A percentile compares a stretch with the other conserved stretches of the same genome.
Conservation (phyloP, 1,140 invertebrate genomes). For the Macrocentrus cingulum region DNA sequence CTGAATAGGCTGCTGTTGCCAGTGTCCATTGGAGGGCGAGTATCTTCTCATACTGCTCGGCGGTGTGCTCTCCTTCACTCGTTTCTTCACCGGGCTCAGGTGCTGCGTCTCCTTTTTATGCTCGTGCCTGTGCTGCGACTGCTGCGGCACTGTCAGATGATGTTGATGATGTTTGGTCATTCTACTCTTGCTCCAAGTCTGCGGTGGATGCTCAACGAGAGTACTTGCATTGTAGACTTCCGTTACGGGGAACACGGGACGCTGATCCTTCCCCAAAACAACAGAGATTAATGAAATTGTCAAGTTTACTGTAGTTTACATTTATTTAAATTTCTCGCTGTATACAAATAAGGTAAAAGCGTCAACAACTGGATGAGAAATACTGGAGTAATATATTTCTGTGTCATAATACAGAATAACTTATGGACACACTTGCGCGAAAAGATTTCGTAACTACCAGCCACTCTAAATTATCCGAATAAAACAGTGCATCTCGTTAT, state of each 20-base stretch:
- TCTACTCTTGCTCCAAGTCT: slow-evolving; percentile 58
- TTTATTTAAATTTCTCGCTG: not conserved
- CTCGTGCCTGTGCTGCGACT: slow-evolving; percentile 55
- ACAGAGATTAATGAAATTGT: slow-evolving; percentile 38
- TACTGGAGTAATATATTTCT: too few relatives aligned
- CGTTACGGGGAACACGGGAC: slow-evolving; percentile 69
- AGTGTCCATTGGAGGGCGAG: slow-evolving; percentile 50
- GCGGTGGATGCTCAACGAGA: slow-evolving; percentile 62
- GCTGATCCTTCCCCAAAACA: slow-evolving; percentile 62
- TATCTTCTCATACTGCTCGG: slow-evolving; percentile 62
- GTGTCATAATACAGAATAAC: too few relatives aligned
- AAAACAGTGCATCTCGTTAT: too few relatives aligned
- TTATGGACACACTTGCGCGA: too few relatives aligned
- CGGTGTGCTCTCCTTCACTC: slow-evolving; percentile 95
- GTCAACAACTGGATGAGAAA: too few relatives aligned
- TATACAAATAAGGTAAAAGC: slow-evolving; percentile 3
- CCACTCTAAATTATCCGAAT: too few relatives aligned
- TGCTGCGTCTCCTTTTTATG: slow-evolving; percentile 89
- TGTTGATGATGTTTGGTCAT: slow-evolving; percentile 63
- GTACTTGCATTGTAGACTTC: slow-evolving; percentile 62
- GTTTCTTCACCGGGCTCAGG: slow-evolving; percentile 94
- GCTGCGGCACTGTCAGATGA: slow-evolving; percentile 57
- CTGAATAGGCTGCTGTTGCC: slow-evolving; percentile 50
- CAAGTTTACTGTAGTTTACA: not conserved
- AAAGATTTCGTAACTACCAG: too few relatives aligned